Evolutionary conservation across 2,113 vertebrate genomes (phyloP), one percentile per base, ranked within the genome.

Genomic region (Lophotis ruficrista): DNA sequence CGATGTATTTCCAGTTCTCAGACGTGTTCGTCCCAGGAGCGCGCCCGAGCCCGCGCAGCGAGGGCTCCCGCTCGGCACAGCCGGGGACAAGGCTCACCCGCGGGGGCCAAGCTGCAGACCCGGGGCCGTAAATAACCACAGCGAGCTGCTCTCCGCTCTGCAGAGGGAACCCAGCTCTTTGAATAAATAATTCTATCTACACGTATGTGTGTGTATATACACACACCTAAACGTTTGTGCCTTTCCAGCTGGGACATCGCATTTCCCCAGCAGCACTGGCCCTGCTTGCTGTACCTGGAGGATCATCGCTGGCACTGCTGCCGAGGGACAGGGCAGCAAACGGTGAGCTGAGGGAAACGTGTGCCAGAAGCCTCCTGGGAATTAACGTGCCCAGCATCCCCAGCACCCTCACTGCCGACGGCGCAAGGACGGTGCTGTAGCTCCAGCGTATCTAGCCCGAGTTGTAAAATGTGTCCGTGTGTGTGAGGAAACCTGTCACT

Each of bases 401-500:
- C 0, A 28, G 20, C 16, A 14, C 19, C 56, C 7, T 4, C 2
- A 0, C n/a, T 35, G 24, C 48, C 65, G 20, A 0, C 37, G 11
- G 41, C 1, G 0, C 9, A 7, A 10, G 24, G 35, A 4, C 2
- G 37, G 1, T 3, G 53, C n/a, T 56, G 12, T 9, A 69, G 81
- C 47, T 24, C 11, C 1, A 1, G 25, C 0, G 21, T 17, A 9
- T 2, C 19, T 30, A 33, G 10, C 19, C 0, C 24, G 73, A 21
- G 41, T 0, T 3, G 31, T 14, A 24, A 35, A 25, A 56, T 7
- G 15, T 5, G 4, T 35, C 16, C 2, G 0, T 6, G 7, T 12
- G 2, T 0, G 12, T 16, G 30, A 47, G 45, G n/a, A 75, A n/a
- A 15, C 6, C 8, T 1, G 0, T 4, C 7, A 9, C 62, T 31